A percentile compares a stretch with the other conserved stretches of the same genome.
Conservation (phyloP, 35 echinoderm and acorn worm genomes). For the Stichopus chloronotus region DNA sequence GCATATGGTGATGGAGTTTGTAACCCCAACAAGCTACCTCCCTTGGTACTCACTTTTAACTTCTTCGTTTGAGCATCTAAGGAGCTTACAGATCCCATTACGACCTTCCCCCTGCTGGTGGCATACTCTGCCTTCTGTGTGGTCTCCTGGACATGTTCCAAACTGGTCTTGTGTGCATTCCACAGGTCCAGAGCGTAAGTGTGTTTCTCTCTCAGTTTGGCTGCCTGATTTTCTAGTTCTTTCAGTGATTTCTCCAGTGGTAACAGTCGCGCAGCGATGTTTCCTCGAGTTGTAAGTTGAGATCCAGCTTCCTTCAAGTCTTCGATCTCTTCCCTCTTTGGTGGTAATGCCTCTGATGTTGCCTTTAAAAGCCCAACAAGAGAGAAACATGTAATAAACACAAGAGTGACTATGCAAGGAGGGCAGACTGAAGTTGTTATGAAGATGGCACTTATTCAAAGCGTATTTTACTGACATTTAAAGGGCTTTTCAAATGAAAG, state of each 20-base stretch:
- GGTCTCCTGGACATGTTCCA: conserved; percentile 70
- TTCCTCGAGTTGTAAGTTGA: conserved; percentile 58
- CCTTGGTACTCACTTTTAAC: conserved; percentile 71
- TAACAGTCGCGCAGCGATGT: conserved; percentile 54
- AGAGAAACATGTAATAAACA: not conserved
- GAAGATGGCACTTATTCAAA: too few species aligned
- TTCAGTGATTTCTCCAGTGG: conserved; percentile 57
- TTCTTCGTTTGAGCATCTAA: conserved; percentile 77
- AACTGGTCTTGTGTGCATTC: conserved; percentile 74
- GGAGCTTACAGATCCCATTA: conserved; percentile 78
- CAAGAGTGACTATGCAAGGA: too few species aligned
- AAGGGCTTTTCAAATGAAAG: too few species aligned
- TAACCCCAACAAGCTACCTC: too few species aligned
- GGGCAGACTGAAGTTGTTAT: too few species aligned
- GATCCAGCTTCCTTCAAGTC: conserved; percentile 64
- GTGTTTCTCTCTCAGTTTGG: conserved; percentile 62
- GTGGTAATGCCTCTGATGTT: conserved; percentile 66
- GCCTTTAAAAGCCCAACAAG: conserved; percentile 13
- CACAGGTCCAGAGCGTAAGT: conserved; percentile 76
- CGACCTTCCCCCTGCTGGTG: conserved; percentile 73
- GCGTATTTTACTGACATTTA: too few species aligned
- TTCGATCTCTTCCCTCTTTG: conserved; percentile 71
- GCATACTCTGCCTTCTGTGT: conserved; percentile 93
- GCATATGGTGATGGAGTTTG: too few species aligned
- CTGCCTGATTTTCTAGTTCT: conserved; percentile 53